Base-by-base conservation (phyloP, 1,140 invertebrate species). In the Agraylea sexmaculata region DNA sequence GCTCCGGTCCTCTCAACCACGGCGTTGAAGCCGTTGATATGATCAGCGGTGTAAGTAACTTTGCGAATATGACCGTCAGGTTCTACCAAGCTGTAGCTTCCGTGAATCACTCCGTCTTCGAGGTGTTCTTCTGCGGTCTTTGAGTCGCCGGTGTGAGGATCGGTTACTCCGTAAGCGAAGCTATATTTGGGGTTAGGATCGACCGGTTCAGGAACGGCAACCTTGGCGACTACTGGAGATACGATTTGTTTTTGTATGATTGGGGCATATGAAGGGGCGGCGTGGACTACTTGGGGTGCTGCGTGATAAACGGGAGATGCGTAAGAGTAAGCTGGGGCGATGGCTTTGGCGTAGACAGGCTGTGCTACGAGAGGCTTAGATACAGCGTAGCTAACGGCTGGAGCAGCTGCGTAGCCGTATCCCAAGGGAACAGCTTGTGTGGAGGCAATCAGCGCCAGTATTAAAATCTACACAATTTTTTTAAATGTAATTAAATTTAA, bases 161-260 rank as follows among this genome's bases (percentile, higher is more conserved):
- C 80, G 8, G 74, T 69, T 2, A 83, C 76, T 23, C 75, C 75
- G 58, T 83, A 84, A 15, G 74, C 71, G 62, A 74, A 82, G 53
- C 70, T 75, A 57, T 83, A 83, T 28, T 75, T 71, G 2, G 78
- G 80, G 60, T 80, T 71, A 4, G 77, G 71, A 58, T 80, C 77
- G 46, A 73, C 69, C 15, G 75, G 71, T 54, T 80, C 75, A 0
- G 68, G 45, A 40, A 47, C 54, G 35, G 62, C 51, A 20, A 66
- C 47, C 12, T 60, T 52, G 16, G 60, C 55, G 3, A 58, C 51
- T 2, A 40, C 31, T 19, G 35, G 41, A 12, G 42, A 30, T 4
- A 47, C 22, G 34, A 48, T 38, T 21, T 50, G 48, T 23, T 50
- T 50, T 20, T 50, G 48, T 30, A 41, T 29, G 29, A 64, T 60